A percentile compares a stretch with the other conserved stretches of the same genome.
Conservation (phyloP, 2,888 invertebrate genomes). For the Zygaena filipendulae region DNA sequence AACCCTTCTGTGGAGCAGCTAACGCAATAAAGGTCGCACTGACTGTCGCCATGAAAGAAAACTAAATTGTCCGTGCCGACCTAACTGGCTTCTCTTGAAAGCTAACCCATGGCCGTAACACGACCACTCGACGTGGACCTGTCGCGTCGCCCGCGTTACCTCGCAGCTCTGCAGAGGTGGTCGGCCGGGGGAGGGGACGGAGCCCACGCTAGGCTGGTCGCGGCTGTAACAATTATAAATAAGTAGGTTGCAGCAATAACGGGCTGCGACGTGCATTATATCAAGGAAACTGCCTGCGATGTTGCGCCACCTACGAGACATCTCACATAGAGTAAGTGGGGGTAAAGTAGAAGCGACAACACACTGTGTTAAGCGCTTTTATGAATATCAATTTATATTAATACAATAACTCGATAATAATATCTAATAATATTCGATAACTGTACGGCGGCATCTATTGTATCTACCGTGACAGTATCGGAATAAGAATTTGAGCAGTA, state of each 20-base stretch:
- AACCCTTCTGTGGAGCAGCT: constrained; percentile 25
- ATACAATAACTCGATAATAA: too few relatives aligned
- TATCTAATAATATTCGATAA: too few relatives aligned
- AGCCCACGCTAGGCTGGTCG: constrained; percentile 31
- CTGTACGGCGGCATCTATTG: too few relatives aligned
- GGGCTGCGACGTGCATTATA: constrained; percentile 58
- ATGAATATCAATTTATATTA: too few relatives aligned
- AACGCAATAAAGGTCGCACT: constrained; percentile 53
- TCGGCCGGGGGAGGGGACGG: constrained; percentile 17
- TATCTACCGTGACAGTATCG: too few relatives aligned
- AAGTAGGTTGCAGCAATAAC: constrained; percentile 65
- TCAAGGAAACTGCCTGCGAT: constrained; percentile 63
- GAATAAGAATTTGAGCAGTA: too few relatives aligned
- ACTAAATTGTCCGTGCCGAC: constrained; percentile 60
- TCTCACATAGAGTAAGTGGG: constrained; percentile 27
- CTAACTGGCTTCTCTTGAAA: constrained; percentile 43
- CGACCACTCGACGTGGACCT: constrained; percentile 19
- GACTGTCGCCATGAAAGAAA: constrained; percentile 52
- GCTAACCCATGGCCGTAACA: constrained; percentile 23
- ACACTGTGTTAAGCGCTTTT: too few relatives aligned
- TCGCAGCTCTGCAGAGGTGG: constrained; percentile 11
- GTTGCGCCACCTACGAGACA: constrained; percentile 57
- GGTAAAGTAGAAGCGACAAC: constrained; percentile 16
- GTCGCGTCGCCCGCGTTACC: constrained; percentile 11
- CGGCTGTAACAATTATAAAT: constrained; percentile 59